Conservation (phyloP, 2,797 vertebrate genomes). For the Schizothorax lantsangensis region DNA sequence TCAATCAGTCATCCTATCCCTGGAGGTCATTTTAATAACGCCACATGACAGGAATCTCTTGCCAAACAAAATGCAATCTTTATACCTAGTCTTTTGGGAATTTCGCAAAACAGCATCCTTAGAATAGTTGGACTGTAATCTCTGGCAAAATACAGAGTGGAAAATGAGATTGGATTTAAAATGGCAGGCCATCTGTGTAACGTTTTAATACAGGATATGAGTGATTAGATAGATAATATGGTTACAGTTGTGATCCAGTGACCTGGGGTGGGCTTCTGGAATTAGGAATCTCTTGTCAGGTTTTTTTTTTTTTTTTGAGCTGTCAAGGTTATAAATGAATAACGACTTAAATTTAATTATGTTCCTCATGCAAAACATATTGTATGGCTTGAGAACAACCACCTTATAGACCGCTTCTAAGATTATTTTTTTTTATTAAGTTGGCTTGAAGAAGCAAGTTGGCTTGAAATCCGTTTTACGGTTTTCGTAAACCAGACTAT, state of each 20-base stretch:
- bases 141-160: conserved; percentile 12
- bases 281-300: not conserved
- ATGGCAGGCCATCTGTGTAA: conserved; percentile 26
- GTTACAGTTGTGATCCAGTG: not conserved
- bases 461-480: too few relatives aligned
- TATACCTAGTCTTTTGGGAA: conserved; percentile 26
- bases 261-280: not conserved
- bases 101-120: conserved; percentile 38
- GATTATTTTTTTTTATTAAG: too few relatives aligned
- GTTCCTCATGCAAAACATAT: too few relatives aligned
- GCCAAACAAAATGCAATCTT: conserved; percentile 60
- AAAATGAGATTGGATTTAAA: conserved; percentile 3
- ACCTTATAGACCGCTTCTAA: not conserved
- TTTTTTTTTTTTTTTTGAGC: not conserved
- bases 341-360: not conserved
- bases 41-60: conserved; percentile 68
- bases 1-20: conserved; percentile 72
- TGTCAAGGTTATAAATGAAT: not conserved
- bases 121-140: conserved; percentile 46
- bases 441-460: too few relatives aligned
- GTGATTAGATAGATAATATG: conserved; percentile 19
- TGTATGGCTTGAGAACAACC: too few relatives aligned
- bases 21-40: conserved; percentile 75
- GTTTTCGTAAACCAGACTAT: too few relatives aligned
- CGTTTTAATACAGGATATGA: not conserved